A percentile compares a stretch with the other conserved stretches of the same genome.
Conservation (phyloP, 2,113 vertebrate genomes). For the Petroica traversi region DNA sequence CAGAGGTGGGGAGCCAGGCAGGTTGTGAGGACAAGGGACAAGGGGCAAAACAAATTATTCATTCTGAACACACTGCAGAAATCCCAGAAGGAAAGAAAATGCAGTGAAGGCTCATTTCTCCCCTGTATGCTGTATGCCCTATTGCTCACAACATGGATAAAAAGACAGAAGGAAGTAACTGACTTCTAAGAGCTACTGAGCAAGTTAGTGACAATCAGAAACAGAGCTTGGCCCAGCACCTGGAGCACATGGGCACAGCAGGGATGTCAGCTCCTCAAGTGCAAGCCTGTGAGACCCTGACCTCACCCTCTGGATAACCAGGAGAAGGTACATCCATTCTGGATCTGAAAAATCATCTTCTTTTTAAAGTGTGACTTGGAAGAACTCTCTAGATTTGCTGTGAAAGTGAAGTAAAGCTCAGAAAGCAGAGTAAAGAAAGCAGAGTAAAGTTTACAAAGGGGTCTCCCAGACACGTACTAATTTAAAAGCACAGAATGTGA, state of each 20-base stretch:
- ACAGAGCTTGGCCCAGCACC: background rate
- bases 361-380: background rate
- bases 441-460: background rate
- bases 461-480: background rate
- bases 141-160: background rate
- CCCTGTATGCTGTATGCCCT: background rate
- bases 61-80: background rate
- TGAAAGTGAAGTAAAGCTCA: background rate
- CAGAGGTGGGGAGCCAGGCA: background rate
- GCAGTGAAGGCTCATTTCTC: background rate
- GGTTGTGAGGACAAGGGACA: background rate
- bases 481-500: background rate
- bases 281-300: background rate
- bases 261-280: no score
- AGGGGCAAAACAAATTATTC: background rate
- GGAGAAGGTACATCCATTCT: background rate
- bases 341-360: background rate
- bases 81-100: background rate
- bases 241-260: background rate
- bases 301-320: background rate
- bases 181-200: background rate
- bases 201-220: background rate
- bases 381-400: background rate
- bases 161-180: background rate
- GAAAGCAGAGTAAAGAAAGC: background rate